A percentile compares a stretch with the other conserved stretches of the same genome.
phyloP scores from a whole-genome alignment of 2,113 vertebrate species.

The Electrona antarctica region DNA sequence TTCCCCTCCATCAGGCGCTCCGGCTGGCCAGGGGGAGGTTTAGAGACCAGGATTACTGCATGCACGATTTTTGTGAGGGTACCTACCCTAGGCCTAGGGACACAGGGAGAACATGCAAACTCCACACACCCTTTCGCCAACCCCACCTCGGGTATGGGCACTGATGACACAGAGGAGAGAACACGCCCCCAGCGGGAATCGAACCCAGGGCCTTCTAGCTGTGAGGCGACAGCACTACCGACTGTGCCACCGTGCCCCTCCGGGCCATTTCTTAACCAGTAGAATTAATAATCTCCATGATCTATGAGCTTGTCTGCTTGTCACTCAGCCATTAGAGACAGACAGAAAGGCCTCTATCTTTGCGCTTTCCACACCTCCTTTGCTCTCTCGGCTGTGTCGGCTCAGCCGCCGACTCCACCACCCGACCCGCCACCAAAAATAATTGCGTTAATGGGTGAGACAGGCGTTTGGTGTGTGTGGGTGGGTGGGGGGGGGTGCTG shows the following conservation, averaged over 20 bases:
- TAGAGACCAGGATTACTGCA: no score
- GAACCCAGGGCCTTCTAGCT: no score
- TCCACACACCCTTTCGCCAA: no score
- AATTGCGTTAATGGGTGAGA: conserved; percentile 77
- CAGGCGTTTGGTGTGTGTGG: conserved; percentile 13
- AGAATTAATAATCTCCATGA: conserved; percentile 78
- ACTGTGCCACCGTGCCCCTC: conserved; percentile 18
- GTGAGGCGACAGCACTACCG: no score
- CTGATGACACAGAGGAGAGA: no score
- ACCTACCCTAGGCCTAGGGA: no score
- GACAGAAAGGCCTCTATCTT: conserved; percentile 28
- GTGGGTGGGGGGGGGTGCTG: conserved; percentile 36
- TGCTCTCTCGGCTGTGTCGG: conserved; percentile 62
- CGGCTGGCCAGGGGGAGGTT: no score
- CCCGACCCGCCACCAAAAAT: conserved; percentile 44
- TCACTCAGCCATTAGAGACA: conserved; percentile 74
- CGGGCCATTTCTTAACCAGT: conserved; percentile 57
- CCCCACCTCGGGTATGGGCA: no score
- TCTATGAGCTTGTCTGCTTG: conserved; percentile 76
- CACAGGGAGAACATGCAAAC: no score
- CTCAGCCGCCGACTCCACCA: conserved; percentile 20
- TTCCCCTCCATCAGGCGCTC: no score
- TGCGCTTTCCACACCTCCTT: conserved; percentile 79
- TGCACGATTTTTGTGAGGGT: no score
- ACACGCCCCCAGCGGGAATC: no score